Evolutionary conservation across 2,888 invertebrate genomes (phyloP).

Genomic region (Idaea biselata): DNA sequence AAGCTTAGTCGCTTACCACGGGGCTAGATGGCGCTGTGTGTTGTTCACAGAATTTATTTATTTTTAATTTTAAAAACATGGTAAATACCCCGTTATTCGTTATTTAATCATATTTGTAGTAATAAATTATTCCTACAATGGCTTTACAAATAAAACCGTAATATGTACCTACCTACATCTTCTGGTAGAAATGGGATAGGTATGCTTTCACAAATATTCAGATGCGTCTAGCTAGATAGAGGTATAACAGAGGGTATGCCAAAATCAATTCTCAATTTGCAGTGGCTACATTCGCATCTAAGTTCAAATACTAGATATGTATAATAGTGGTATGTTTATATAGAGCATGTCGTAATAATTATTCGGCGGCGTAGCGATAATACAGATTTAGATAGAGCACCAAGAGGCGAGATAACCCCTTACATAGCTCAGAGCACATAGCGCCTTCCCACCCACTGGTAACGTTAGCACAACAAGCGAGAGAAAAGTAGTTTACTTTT

Average conservation of each 20-base stretch:
- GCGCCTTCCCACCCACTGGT: slow-evolving; percentile 59
- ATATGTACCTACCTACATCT: too few species aligned
- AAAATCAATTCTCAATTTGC: neutral
- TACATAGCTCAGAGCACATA: slow-evolving; percentile 78
- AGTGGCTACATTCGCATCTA: neutral
- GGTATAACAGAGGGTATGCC: neutral
- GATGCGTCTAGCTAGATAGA: neutral
- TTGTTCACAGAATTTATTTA: too few species aligned
- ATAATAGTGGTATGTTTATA: slow-evolving; percentile 21
- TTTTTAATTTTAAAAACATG: too few species aligned
- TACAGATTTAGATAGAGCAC: slow-evolving; percentile 78
- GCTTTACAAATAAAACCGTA: too few species aligned
- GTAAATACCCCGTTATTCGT: too few species aligned
- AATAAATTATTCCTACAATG: too few species aligned
- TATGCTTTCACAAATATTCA: neutral
- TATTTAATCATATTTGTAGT: too few species aligned
- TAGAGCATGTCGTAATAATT: slow-evolving; percentile 72
- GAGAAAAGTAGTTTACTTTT: slow-evolving; percentile 14
- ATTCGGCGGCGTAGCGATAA: slow-evolving; percentile 75
- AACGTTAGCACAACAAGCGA: slow-evolving; percentile 39
- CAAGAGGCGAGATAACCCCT: slow-evolving; percentile 75
- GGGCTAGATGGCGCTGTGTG: too few species aligned
- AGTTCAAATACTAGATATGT: neutral
- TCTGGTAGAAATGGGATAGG: neutral
- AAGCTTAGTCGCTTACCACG: too few species aligned